phyloP scores from a whole-genome alignment of 1,140 invertebrate species.

The Spodoptera frugiperda region DNA sequence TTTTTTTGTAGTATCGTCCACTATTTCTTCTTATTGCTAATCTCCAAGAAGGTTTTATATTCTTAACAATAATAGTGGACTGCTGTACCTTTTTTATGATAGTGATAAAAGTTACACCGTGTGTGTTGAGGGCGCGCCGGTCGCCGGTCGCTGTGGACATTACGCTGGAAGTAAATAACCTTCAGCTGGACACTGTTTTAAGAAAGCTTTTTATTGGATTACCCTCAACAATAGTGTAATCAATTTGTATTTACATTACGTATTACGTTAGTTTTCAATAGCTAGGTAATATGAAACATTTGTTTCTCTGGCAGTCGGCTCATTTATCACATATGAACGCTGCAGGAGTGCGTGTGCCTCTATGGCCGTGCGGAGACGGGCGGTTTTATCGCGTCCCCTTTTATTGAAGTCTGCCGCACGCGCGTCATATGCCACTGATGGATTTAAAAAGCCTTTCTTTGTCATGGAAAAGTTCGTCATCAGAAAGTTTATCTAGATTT shows the following conservation, averaged over 20 bases:
- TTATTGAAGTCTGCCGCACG: conserved; percentile 32
- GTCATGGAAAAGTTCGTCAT: background rate
- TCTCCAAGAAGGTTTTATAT: conserved; percentile 39
- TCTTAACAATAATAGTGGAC: conserved; percentile 39
- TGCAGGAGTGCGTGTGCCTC: background rate
- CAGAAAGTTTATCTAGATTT: conserved; percentile 16
- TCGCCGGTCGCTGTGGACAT: conserved; percentile 41
- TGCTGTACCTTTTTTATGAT: conserved; percentile 30
- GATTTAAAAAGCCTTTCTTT: conserved; percentile 36
- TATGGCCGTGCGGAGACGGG: background rate
- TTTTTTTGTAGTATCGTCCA: background rate
- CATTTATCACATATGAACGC: background rate
- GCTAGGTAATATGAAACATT: too few relatives aligned
- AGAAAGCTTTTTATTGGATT: conserved; percentile 43
- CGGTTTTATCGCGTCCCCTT: conserved; percentile 20
- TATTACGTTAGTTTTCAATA: too few relatives aligned
- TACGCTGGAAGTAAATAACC: conserved; percentile 46
- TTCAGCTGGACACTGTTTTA: conserved; percentile 35
- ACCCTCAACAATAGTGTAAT: conserved; percentile 20
- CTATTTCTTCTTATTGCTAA: conserved; percentile 32
- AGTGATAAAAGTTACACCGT: conserved; percentile 50
- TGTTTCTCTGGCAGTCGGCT: background rate
- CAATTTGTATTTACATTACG: background rate
- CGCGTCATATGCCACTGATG: conserved; percentile 37
- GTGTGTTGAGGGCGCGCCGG: conserved; percentile 47